phyloP scores from a whole-genome alignment of 2,797 vertebrate species.

The Nannoperca obscura region DNA sequence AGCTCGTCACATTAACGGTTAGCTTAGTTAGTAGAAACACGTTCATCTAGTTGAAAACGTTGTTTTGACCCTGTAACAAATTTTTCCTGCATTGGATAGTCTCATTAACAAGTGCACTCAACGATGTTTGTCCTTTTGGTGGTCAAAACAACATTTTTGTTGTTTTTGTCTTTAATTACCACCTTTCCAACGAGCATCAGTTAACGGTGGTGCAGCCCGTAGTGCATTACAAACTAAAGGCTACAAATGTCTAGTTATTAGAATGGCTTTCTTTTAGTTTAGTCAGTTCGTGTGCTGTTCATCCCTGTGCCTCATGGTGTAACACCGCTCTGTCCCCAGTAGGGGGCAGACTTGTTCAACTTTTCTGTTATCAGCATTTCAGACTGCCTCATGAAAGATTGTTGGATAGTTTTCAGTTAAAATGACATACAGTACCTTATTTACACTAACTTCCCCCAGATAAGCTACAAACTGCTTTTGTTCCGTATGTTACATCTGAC shows the following conservation, averaged over 20 bases:
- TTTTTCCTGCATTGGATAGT: neutral
- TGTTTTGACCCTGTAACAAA: neutral
- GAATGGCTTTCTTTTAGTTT: neutral
- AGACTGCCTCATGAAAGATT: neutral
- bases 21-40: neutral
- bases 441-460: too few species aligned
- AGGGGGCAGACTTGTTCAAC: constrained; percentile 54
- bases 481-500: neutral
- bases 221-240: too few species aligned
- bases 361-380: neutral
- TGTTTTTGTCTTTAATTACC: neutral
- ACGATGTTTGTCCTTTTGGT: neutral
- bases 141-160: neutral
- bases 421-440: neutral
- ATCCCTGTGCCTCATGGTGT: constrained; percentile 6
- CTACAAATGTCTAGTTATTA: neutral
- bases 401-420: neutral
- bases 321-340: neutral
- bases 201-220: rapidly evolving
- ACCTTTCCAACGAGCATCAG: neutral
- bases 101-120: neutral
- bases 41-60: neutral
- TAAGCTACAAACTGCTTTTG: neutral
- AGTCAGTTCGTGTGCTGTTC: neutral
- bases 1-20: neutral